These are phyloP conservation scores for Dasypus novemcinctus DNA, from an alignment of 2,113 vertebrate genomes.

Conservation along the genomic window DNA sequence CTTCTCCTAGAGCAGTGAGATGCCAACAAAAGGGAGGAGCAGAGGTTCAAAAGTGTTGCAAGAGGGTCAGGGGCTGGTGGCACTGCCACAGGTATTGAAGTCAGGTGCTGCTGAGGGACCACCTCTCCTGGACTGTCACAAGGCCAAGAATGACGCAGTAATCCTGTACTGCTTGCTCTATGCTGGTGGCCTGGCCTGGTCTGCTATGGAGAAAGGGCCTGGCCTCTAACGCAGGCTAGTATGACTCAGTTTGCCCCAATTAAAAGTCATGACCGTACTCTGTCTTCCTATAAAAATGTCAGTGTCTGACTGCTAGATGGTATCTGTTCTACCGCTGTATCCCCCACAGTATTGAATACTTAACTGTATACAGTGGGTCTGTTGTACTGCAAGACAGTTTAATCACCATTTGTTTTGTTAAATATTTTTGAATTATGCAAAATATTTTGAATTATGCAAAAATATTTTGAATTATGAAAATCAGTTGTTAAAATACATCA, in stretches of 20 bases:
- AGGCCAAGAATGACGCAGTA: not conserved
- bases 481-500: not conserved
- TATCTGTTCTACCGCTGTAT: not conserved
- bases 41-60: not conserved
- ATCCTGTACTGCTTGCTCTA: not conserved
- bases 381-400: not conserved
- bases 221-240: not conserved
- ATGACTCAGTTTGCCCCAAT: not conserved
- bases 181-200: too few species aligned
- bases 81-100: not conserved
- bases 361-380: not conserved
- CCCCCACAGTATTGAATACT: not conserved
- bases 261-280: not conserved
- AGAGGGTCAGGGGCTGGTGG: not conserved
- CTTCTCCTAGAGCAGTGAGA: not conserved
- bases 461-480: not conserved
- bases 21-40: not conserved
- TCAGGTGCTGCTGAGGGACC: not conserved
- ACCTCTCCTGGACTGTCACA: not conserved
- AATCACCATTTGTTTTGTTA: not conserved
- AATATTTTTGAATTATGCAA: not conserved
- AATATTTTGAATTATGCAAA: conserved; percentile 5
- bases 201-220: not conserved
- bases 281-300: not conserved
- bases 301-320: not conserved